phyloP scores from a whole-genome alignment of 2,888 invertebrate species.

The Trichogramma evanescens region DNA sequence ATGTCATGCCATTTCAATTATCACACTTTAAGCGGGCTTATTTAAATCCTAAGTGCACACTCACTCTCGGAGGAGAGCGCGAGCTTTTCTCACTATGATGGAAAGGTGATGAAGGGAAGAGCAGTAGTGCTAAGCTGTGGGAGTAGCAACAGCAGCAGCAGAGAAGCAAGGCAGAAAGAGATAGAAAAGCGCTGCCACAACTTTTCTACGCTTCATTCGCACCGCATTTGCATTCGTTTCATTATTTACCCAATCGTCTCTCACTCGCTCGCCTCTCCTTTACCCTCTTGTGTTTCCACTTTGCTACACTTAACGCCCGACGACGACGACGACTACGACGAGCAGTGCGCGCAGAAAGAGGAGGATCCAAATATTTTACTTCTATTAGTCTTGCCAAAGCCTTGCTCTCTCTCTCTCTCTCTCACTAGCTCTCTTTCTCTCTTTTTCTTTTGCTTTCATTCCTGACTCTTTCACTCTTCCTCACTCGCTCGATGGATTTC shows the following conservation, averaged over 20 bases:
- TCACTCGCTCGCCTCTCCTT: not conserved
- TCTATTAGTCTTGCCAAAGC: slow-evolving; percentile 19
- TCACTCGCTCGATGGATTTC: not conserved
- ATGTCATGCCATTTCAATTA: slow-evolving; percentile 34
- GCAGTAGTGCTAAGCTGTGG: not conserved
- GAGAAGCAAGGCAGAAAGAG: slow-evolving; percentile 1
- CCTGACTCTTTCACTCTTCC: not conserved
- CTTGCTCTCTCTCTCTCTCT: not conserved
- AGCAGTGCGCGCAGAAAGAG: slow-evolving; percentile 4
- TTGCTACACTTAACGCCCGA: slow-evolving; percentile 21
- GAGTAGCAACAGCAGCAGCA: slow-evolving; percentile 6
- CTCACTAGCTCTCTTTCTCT: not conserved
- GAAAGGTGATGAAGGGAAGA: slow-evolving; percentile 15
- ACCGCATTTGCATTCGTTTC: slow-evolving; percentile 38
- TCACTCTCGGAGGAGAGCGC: slow-evolving; percentile 16
- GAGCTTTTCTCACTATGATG: not conserved
- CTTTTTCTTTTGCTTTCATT: not conserved
- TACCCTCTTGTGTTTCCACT: slow-evolving; percentile 28
- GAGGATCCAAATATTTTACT: slow-evolving; percentile 20
- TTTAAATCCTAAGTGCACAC: slow-evolving; percentile 40
- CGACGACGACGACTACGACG: not conserved
- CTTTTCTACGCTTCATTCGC: slow-evolving; percentile 27
- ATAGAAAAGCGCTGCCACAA: slow-evolving; percentile 20
- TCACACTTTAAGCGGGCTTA: slow-evolving; percentile 39
- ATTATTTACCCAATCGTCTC: slow-evolving; percentile 38